Evolutionary conservation across 2,888 invertebrate species (phyloP), one percentile per base, ranked within the genome.

Genomic region (Pachycephus smyrnensis): DNA sequence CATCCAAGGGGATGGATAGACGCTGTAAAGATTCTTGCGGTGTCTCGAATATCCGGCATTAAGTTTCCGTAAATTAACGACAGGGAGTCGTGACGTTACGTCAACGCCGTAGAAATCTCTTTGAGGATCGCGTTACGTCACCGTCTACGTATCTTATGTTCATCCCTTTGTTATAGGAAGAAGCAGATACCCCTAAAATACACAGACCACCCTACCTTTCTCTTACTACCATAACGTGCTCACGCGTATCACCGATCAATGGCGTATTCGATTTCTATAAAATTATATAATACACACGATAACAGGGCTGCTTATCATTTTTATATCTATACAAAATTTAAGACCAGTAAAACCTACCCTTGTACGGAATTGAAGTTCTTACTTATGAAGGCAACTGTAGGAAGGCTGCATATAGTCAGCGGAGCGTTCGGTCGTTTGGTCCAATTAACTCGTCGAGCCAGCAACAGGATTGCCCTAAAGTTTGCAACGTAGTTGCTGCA

Each of bases 31-130:
- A 30, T 69, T 69, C 69, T 69, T 31, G 69, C 12, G 69, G 32
- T 69, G 69, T 69, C 69, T 69, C 30, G 69, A 69, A 69, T 30
- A 31, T 69, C 69, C 30, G 69, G 69, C 31, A 4, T 32, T 69
- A 69, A 69, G 69, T 69, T 69, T n/a, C 69, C 69, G 69, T 30
- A 69, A 69, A 69, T 69, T 69, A 69, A 32, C 32, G 69, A 69
- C 69, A 4, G 30, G 1, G 30, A 6, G 11, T 69, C 30, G 3
- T 4, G 69, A 15, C 30, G 69, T 15, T 69, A 69, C 69, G 12
- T 69, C 69, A 12, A 69, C 4, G 69, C 4, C 15, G 4, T 1
- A 40, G 69, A 4, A 32, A 69, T 69, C 15, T 32, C 69, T 69
- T 69, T 69, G 3, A 12, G 32, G 69, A n/a, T 69, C 69, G 69